phyloP scores from a whole-genome alignment of 2,888 invertebrate genomes.

The Leptinotarsa juncta region DNA sequence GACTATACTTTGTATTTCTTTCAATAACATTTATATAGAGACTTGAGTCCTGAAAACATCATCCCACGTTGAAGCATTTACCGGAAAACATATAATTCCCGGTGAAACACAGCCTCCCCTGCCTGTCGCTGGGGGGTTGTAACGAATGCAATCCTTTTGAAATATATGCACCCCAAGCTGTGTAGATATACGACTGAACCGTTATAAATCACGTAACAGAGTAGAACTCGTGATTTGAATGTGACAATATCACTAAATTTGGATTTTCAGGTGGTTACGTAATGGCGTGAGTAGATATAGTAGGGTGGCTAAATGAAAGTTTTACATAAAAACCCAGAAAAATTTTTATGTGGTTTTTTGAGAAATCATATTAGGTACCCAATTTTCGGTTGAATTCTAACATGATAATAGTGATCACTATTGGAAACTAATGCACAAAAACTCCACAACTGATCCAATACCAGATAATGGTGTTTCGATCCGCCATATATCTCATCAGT shows the following conservation, averaged over 20 bases:
- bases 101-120: slow-evolving; percentile 30
- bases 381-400: too few species aligned
- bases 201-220: slow-evolving; percentile 62
- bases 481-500: too few species aligned
- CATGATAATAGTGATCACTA: too few species aligned
- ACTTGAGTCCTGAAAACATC: slow-evolving; percentile 18
- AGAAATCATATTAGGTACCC: too few species aligned
- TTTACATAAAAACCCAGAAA: too few species aligned
- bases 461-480: too few species aligned
- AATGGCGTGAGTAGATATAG: slow-evolving; percentile 1
- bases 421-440: too few species aligned
- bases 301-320: not conserved
- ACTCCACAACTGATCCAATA: too few species aligned
- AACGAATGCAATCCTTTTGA: slow-evolving; percentile 54
- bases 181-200: slow-evolving; percentile 51
- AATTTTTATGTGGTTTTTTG: too few species aligned
- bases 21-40: slow-evolving; percentile 53
- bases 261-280: slow-evolving; percentile 33
- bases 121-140: slow-evolving; percentile 37
- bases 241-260: slow-evolving; percentile 56
- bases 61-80: slow-evolving; percentile 22
- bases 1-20: too few species aligned
- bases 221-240: slow-evolving; percentile 59
- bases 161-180: slow-evolving; percentile 57
- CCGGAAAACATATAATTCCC: slow-evolving; percentile 34